These are phyloP conservation scores for Hirundichthys speculiger DNA, from an alignment of 2,113 vertebrate species.

Conservation along the genomic window DNA sequence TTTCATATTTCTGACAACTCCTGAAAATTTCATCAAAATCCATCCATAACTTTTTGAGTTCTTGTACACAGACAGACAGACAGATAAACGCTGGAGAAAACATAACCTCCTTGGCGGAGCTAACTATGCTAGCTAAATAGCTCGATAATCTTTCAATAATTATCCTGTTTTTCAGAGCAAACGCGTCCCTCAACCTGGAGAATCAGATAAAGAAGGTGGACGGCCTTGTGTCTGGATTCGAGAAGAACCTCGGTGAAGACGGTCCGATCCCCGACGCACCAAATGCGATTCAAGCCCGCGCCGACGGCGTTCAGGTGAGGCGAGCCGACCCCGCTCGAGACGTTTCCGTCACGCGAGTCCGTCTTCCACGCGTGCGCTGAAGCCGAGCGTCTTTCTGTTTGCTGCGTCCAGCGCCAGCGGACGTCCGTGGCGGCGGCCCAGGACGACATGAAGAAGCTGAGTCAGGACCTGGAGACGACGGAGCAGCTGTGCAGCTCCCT, in stretches of 20 bases:
- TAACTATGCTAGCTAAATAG: no score
- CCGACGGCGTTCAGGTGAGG: conserved; percentile 85
- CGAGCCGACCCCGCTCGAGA: no score
- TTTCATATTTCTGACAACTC: no score
- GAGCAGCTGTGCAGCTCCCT: conserved; percentile 88
- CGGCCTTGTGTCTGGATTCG: conserved; percentile 84
- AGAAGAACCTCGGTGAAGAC: conserved; percentile 86
- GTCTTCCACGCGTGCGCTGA: no score
- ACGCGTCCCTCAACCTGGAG: conserved; percentile 89
- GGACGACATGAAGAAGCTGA: conserved; percentile 88
- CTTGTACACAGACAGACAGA: no score
- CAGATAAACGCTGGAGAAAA: no score
- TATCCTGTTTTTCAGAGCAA: conserved; percentile 78
- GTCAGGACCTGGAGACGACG: conserved; percentile 84
- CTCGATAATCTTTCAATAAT: no score
- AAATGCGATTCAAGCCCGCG: conserved; percentile 79
- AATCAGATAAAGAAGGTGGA: conserved; percentile 87
- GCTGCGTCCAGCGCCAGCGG: conserved; percentile 81
- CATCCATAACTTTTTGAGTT: no score
- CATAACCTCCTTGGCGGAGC: no score
- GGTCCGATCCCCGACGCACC: conserved; percentile 79
- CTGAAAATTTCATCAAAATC: no score
- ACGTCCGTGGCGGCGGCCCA: conserved; percentile 84
- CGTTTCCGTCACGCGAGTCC: no score
- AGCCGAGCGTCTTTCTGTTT: no score